Base-by-base conservation (phyloP, 1,140 invertebrate species). In the Asobara japonica region DNA sequence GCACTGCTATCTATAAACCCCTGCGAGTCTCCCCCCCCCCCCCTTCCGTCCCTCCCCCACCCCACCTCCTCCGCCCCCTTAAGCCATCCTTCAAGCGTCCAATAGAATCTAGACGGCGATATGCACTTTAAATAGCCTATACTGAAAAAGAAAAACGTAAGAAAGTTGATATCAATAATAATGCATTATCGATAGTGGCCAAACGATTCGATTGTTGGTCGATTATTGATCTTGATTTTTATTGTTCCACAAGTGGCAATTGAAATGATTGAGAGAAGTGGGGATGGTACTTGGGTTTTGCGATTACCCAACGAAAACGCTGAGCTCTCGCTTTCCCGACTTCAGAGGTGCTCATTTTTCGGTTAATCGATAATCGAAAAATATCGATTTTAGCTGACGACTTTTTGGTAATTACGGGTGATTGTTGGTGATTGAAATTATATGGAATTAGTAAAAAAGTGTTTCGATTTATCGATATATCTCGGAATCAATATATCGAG, bases 1-100 rank as follows among this genome's bases (percentile, higher is more conserved):
- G 79, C 83, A 82, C 80, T 83, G 82, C 85, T 86, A 87, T 86
- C 84, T 86, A 88, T 86, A 88, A 87, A 85, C 85, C 84, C 84
- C 80, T 82, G 80, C 82, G 74, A 80, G 78, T 77, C 74, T 77
- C 77, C 73, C 73, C 62, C 75, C 76, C 25, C 75, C 69, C 77
- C 71, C 72, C 65, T 69, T 65, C 71, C 71, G 72, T 74, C 61
- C 64, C 64, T 67, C 41, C 27, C 62, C 25, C 29, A 11, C 25
- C 22, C 70, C 41, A 5, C 33, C 16, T 18, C 20, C 41, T 65
- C 71, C 51, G 68, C 31, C 61, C 38, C 62, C 66, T 33, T 30
- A 62, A 22, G 29, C 62, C 22, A 30, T 56, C 51, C 51, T 22
- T 25, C 51, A 25, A 27, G 16, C 29, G 29, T 69, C 67, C 16